Percentiles rank a stretch among this genome's conserved stretches.
Evolutionary conservation across 2,888 invertebrate genomes (phyloP).

Genomic region (Scrobipalpa costella): DNA sequence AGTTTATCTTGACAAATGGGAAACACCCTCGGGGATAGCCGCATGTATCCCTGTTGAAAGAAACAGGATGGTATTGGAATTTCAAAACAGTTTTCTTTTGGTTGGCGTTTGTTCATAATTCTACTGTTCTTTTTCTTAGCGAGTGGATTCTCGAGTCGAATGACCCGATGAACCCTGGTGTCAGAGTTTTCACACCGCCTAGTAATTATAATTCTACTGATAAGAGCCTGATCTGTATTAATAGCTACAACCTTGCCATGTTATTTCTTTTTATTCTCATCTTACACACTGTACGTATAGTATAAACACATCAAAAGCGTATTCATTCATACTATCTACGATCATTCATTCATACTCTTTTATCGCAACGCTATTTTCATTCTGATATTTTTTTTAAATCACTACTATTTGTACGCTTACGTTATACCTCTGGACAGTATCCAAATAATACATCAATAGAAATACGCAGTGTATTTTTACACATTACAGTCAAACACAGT

Average conservation of each 20-base stretch:
- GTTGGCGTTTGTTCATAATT: no score
- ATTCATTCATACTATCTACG: neutral
- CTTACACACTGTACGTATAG: neutral
- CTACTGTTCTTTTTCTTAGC: no score
- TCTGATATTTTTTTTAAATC: neutral
- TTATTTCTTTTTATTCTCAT: neutral
- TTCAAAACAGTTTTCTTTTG: neutral
- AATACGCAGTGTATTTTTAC: neutral
- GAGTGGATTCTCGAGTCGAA: no score
- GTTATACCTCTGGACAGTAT: neutral
- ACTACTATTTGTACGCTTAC: neutral
- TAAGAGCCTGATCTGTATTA: no score
- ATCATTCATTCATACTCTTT: neutral
- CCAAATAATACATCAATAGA: neutral
- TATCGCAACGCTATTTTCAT: neutral
- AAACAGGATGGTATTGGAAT: neutral
- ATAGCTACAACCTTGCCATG: no score
- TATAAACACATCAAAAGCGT: neutral
- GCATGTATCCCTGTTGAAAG: neutral
- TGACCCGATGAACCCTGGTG: no score
- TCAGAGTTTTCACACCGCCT: no score
- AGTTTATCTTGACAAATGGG: conserved; percentile 17
- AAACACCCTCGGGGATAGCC: neutral
- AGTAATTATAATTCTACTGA: no score
- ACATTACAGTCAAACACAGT: no score